These are phyloP conservation scores for Drosophila azteca DNA, from an alignment of 1,140 invertebrate genomes.

Conservation along the genomic window DNA sequence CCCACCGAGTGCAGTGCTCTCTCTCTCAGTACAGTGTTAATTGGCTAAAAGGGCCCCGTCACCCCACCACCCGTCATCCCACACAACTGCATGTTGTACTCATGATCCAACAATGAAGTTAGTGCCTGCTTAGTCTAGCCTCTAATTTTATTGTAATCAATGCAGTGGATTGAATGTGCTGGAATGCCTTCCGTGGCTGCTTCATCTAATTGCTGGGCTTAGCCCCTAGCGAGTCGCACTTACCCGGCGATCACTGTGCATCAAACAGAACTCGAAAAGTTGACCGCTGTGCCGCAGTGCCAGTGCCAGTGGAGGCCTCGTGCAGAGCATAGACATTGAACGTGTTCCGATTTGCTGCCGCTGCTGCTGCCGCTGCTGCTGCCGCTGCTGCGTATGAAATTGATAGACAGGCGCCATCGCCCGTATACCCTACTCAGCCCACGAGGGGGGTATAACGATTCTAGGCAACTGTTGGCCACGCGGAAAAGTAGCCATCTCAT, in stretches of 20 bases:
- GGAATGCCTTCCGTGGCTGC: neutral
- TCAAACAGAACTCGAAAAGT: conserved; percentile 11
- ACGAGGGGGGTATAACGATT: too few relatives aligned
- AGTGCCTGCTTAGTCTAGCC: conserved; percentile 16
- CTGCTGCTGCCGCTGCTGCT: conserved; percentile 6
- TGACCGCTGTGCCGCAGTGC: conserved; percentile 18
- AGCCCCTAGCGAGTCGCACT: neutral
- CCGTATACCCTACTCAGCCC: neutral
- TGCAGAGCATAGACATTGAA: conserved; percentile 58
- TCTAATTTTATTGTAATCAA: conserved; percentile 4
- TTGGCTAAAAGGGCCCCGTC: neutral
- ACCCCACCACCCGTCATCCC: too few relatives aligned
- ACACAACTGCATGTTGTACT: conserved; percentile 6
- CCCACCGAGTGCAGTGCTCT: conserved; percentile 21
- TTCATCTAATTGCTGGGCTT: too few relatives aligned
- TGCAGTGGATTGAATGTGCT: neutral
- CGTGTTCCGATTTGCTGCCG: conserved; percentile 58
- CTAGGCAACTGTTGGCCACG: neutral
- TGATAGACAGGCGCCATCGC: conserved; percentile 31
- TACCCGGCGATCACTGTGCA: conserved; percentile 27
- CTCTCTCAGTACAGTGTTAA: conserved; percentile 27
- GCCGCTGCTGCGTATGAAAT: conserved; percentile 10
- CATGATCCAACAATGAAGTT: conserved; percentile 18
- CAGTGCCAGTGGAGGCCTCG: neutral
- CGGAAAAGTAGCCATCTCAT: too few relatives aligned